Evolutionary conservation across 2,888 invertebrate genomes (phyloP).

Genomic region (Altica lythri): DNA sequence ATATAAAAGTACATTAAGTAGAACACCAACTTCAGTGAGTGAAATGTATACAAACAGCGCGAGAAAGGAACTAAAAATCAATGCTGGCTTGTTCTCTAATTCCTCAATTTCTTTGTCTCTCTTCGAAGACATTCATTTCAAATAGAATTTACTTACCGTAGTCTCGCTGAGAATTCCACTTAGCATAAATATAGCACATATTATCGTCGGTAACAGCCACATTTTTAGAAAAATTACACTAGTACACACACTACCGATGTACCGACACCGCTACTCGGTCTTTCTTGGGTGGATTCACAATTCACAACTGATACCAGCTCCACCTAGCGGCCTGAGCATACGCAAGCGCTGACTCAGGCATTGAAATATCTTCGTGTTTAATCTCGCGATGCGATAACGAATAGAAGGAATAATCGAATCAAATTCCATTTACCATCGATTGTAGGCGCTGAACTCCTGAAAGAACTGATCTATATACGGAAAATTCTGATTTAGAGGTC

Average conservation of each 20-base stretch:
- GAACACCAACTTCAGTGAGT: conserved; percentile 20
- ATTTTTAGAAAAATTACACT: conserved; percentile 55
- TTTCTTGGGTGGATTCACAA: conserved; percentile 53
- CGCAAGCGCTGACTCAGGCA: conserved; percentile 67
- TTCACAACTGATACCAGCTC: conserved; percentile 54
- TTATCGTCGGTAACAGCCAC: conserved; percentile 66
- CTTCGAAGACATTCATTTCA: background rate
- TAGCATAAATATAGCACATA: conserved; percentile 65
- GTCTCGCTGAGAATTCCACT: conserved; percentile 64
- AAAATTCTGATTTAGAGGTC: too few species aligned
- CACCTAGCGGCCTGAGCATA: conserved; percentile 49
- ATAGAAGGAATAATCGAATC: too few species aligned
- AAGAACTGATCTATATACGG: too few species aligned
- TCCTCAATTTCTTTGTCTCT: conserved; percentile 30
- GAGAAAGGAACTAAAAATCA: conserved; percentile 46
- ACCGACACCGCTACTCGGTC: conserved; percentile 48
- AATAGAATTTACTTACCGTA: conserved; percentile 58
- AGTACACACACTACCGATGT: conserved; percentile 44
- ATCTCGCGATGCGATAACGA: too few species aligned
- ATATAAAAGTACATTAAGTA: conserved; percentile 7
- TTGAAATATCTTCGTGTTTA: too few species aligned
- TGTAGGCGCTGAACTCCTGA: too few species aligned
- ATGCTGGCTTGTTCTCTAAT: conserved; percentile 35
- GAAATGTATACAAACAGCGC: conserved; percentile 42
- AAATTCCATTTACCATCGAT: too few species aligned